A percentile compares a stretch with the other conserved stretches of the same genome.
These are phyloP conservation scores for Enteromius anoplus DNA, from an alignment of 2,797 vertebrate species.

Conservation along the genomic window DNA sequence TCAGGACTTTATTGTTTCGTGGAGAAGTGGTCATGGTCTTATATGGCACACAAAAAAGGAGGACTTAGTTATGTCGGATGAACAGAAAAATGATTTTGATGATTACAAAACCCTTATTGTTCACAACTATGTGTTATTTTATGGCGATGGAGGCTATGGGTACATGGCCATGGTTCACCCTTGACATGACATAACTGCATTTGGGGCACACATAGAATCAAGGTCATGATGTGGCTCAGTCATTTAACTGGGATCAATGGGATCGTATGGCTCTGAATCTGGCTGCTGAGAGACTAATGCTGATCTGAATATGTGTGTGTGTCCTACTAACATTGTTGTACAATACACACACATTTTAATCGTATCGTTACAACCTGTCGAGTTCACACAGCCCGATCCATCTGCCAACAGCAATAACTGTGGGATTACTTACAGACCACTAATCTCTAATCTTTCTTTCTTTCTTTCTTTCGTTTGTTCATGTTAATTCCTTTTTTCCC, in stretches of 20 bases:
- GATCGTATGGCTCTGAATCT: not conserved
- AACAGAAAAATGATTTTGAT: not conserved
- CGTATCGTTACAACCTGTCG: not conserved
- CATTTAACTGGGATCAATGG: conserved; percentile 43
- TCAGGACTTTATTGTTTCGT: not conserved
- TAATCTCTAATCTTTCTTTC: not conserved
- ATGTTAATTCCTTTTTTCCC: not conserved
- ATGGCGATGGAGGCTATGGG: not conserved
- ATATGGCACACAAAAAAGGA: not conserved
- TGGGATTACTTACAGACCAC: conserved; percentile 13
- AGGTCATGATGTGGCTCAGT: conserved; percentile 46
- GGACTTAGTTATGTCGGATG: not conserved
- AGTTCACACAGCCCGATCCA: not conserved
- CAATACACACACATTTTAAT: conserved; percentile 20
- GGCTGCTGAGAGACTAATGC: conserved; percentile 10
- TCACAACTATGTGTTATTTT: not conserved
- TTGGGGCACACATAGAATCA: conserved; percentile 19
- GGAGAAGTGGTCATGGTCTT: not conserved
- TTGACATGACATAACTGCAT: conserved; percentile 25
- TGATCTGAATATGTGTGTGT: not conserved
- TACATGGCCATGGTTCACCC: not conserved
- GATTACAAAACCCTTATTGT: not conserved
- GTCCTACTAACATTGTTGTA: conserved; percentile 5
- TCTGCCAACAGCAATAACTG: not conserved
- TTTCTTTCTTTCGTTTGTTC: not conserved